phyloP scores from a whole-genome alignment of 2,113 vertebrate species.

The Ciconia boyciana region DNA sequence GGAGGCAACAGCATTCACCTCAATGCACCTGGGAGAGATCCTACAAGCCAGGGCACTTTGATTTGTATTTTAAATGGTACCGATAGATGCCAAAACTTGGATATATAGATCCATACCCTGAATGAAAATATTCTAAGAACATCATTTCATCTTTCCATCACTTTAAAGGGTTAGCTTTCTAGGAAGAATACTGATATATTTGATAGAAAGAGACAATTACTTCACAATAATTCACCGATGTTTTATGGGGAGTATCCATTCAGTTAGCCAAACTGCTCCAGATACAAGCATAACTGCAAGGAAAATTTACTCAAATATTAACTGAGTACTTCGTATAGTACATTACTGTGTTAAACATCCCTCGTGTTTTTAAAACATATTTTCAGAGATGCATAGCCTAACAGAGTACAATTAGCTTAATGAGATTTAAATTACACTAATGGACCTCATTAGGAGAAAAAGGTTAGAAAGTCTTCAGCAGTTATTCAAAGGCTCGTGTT shows the following conservation, averaged over 20 bases:
- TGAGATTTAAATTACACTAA: constrained; percentile 46
- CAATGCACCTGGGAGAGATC: background rate
- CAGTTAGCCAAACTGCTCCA: background rate
- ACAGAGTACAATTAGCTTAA: constrained; percentile 36
- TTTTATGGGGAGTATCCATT: background rate
- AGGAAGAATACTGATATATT: background rate
- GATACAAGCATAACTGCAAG: background rate
- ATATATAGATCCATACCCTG: background rate
- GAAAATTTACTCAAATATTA: background rate
- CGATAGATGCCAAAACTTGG: background rate
- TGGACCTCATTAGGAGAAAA: constrained; percentile 24
- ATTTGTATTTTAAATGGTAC: background rate
- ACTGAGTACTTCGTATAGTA: background rate
- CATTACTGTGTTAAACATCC: background rate
- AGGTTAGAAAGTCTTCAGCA: constrained; percentile 11
- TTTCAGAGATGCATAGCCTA: constrained; percentile 2
- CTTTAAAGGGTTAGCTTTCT: background rate
- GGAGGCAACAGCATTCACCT: background rate
- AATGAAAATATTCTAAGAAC: background rate
- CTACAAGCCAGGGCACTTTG: background rate
- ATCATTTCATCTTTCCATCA: background rate
- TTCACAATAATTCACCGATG: background rate
- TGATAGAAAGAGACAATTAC: background rate
- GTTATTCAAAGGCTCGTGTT: background rate
- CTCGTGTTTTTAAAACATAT: constrained; percentile 30